A percentile compares a stretch with the other conserved stretches of the same genome.
These are phyloP conservation scores for Pantelozetes paolii DNA, from an alignment of 2,888 invertebrate species.

Conservation along the genomic window DNA sequence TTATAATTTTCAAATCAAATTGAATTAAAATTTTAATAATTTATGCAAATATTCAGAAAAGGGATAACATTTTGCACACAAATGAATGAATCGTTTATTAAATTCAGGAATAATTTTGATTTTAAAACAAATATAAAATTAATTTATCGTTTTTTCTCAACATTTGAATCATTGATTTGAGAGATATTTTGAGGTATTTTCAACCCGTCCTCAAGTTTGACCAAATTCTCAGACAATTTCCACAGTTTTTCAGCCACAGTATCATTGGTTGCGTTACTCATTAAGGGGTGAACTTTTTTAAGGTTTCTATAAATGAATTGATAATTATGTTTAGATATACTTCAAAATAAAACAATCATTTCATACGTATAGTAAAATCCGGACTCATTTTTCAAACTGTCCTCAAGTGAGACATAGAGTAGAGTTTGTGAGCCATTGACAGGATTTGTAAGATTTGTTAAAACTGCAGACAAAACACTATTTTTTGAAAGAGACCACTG, in stretches of 20 bases:
- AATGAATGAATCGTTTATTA: too few relatives aligned
- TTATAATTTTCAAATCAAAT: too few relatives aligned
- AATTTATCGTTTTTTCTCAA: too few relatives aligned
- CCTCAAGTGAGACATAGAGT: conserved; percentile 61
- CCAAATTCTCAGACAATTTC: conserved; percentile 45
- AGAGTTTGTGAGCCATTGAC: conserved; percentile 66
- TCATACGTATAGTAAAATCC: conserved; percentile 50
- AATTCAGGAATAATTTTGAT: too few relatives aligned
- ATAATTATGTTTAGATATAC: not conserved
- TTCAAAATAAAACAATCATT: too few relatives aligned
- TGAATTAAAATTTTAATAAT: too few relatives aligned
- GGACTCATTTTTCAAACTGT: conserved; percentile 50
- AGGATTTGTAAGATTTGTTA: conserved; percentile 40
- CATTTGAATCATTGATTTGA: too few relatives aligned
- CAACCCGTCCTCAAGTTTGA: conserved; percentile 44
- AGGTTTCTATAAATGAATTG: conserved; percentile 14
- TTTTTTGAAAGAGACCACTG: too few relatives aligned
- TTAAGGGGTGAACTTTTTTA: not conserved
- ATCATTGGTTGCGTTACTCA: conserved; percentile 44
- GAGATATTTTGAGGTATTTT: too few relatives aligned
- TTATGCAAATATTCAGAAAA: too few relatives aligned
- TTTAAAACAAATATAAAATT: too few relatives aligned
- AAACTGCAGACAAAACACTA: not conserved
- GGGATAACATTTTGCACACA: too few relatives aligned
- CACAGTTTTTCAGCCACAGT: conserved; percentile 45